phyloP scores from a whole-genome alignment of 1,140 invertebrate species.

The Schlechtendalia chinensis region DNA sequence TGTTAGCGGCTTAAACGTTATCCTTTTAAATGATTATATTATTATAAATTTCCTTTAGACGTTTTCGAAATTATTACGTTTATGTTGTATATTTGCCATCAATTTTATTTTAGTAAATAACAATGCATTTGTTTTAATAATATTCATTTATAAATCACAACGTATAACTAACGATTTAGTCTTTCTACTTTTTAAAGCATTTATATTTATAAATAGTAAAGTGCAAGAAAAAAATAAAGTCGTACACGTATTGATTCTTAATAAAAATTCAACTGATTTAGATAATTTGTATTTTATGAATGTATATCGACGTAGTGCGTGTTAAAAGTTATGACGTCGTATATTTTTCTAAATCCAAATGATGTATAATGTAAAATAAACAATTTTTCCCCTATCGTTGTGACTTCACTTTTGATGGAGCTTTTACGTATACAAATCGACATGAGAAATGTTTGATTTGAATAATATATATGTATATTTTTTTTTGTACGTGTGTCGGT shows the following conservation, averaged over 20 bases:
- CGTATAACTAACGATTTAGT: background rate
- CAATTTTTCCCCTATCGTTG: background rate
- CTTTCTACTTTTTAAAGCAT: background rate
- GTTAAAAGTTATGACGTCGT: background rate
- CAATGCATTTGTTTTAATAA: background rate
- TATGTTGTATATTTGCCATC: no score
- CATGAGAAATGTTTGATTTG: background rate
- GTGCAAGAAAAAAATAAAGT: background rate
- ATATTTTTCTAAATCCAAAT: background rate
- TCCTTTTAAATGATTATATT: background rate
- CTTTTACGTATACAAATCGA: background rate
- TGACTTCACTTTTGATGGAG: background rate
- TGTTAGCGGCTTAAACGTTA: background rate
- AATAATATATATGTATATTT: no score
- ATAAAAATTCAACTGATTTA: background rate
- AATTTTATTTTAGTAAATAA: background rate
- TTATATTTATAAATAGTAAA: background rate
- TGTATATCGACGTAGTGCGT: background rate
- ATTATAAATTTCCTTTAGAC: background rate
- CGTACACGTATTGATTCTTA: background rate
- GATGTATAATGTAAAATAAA: background rate
- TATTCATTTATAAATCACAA: background rate
- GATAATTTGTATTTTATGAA: slow-evolving; percentile 1
- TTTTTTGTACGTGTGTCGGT: background rate
- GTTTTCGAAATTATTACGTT: background rate